Percentiles rank a stretch among this genome's conserved stretches.
Evolutionary conservation across 1,140 invertebrate species (phyloP).

Genomic region (Oncopodura yosiiana): DNA sequence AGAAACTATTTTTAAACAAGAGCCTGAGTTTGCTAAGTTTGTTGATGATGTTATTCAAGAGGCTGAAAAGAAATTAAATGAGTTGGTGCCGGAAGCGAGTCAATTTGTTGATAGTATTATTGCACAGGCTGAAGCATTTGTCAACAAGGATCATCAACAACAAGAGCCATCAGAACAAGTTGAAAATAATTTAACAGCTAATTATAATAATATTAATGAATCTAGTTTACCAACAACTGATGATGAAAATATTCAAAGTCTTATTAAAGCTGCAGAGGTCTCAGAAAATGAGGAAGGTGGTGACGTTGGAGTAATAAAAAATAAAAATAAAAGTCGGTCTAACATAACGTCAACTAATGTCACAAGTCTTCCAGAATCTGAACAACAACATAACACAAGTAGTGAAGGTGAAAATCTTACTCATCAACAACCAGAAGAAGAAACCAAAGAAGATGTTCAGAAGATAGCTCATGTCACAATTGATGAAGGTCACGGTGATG

Average conservation of each 20-base stretch:
- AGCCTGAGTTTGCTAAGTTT: conserved; percentile 17
- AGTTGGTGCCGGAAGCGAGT: not conserved
- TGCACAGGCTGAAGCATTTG: not conserved
- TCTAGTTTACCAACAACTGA: not conserved
- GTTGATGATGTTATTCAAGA: conserved; percentile 8
- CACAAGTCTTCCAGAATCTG: too few species aligned
- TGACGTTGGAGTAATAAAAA: too few species aligned
- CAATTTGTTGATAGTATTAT: conserved; percentile 14
- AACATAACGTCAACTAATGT: too few species aligned
- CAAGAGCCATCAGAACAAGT: too few species aligned
- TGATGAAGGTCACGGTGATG: too few species aligned
- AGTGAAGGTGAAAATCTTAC: too few species aligned
- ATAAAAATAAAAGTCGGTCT: too few species aligned
- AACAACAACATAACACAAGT: too few species aligned
- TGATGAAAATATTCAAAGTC: not conserved
- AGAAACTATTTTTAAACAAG: conserved; percentile 26
- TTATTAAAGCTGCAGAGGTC: not conserved
- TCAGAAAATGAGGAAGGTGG: too few species aligned
- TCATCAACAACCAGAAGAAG: too few species aligned
- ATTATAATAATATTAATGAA: not conserved
- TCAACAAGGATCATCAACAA: not conserved
- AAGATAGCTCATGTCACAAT: too few species aligned
- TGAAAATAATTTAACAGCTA: not conserved
- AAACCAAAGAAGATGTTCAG: too few species aligned
- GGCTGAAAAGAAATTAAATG: conserved; percentile 3